Evolutionary conservation across 1,140 invertebrate species (phyloP), one percentile per base, ranked within the genome.

Genomic region (Stegodyphus mimosarum): DNA sequence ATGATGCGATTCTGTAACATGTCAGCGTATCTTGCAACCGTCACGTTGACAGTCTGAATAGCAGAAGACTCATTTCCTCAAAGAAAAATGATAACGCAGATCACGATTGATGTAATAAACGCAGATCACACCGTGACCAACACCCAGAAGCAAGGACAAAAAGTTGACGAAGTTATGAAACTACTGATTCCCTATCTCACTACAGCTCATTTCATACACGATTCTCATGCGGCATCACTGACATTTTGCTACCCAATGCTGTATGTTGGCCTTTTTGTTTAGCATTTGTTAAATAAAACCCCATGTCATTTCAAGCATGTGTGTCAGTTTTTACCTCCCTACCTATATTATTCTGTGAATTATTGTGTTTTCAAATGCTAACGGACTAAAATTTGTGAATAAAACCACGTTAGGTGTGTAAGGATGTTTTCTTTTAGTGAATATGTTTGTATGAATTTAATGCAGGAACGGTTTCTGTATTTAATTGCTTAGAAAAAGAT

Each of bases 71-170:
- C 15, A 67, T 33, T 53, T 55, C 48, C 51, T 53, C 51, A n/a
- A 51, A 76, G 63, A 60, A 76, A 64, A 51, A 76, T 5, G 74
- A 55, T 55, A 7, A 7, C 48, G 7, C 74, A 33, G 33, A 76
- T 76, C 5, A 76, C 51, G 18, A 55, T 33, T 5, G 74, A 55
- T n/a, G 11, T 76, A 55, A 51, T 60, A 11, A 76, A 60, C 7
- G 15, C 48, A 48, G 48, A 52, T 51, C 51, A 76, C 51, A 76
- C 74, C 13, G 51, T 76, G 11, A 76, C 17, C 17, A 17, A 15
- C 51, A 13, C 6, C 6, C 7, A 6, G 53, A 9, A 51, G 4
- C 55, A 48, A 55, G 74, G 7, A 7, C 66, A 9, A 7, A 17
- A 67, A 17, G 7, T 6, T 72, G 7, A 48, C 6, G 18, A n/a